Conservation (phyloP, 1,140 invertebrate species). For the Drosophila pallidifrons region DNA sequence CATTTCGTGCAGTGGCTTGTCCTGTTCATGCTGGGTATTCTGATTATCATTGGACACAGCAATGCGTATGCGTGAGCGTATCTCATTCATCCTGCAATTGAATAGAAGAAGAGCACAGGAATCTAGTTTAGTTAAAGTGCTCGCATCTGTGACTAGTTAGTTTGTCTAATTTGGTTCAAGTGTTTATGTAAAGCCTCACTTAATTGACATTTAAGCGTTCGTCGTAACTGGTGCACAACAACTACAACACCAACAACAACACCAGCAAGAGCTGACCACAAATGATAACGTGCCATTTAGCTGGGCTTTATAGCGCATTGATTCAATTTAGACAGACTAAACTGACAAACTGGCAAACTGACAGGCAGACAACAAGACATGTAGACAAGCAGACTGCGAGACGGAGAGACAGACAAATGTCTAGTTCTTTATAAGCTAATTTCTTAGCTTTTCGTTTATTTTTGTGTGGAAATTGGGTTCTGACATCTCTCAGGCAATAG, state of each 20-base stretch:
- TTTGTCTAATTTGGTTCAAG: slow-evolving; percentile 67
- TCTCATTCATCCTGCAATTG: slow-evolving; percentile 68
- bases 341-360: slow-evolving; percentile 12
- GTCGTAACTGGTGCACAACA: slow-evolving; percentile 49
- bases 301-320: slow-evolving; percentile 61
- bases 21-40: slow-evolving; percentile 29
- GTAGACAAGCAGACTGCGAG: slow-evolving; percentile 3
- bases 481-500: slow-evolving; percentile 24
- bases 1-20: slow-evolving; percentile 59
- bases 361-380: slow-evolving; percentile 7
- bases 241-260: slow-evolving; percentile 1
- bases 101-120: neutral
- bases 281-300: slow-evolving; percentile 46
- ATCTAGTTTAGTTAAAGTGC: slow-evolving; percentile 15
- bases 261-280: slow-evolving; percentile 14
- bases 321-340: slow-evolving; percentile 66
- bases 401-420: slow-evolving; percentile 14
- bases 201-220: slow-evolving; percentile 76
- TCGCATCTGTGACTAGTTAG: slow-evolving; percentile 4
- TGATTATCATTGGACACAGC: slow-evolving; percentile 57
- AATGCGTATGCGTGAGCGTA: slow-evolving; percentile 50
- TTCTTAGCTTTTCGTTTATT: slow-evolving; percentile 34
- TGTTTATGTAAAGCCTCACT: slow-evolving; percentile 75
- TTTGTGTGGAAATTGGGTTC: slow-evolving; percentile 41
- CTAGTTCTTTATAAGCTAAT: slow-evolving; percentile 60